A percentile compares a stretch with the other conserved stretches of the same genome.
phyloP scores from a whole-genome alignment of 1,140 invertebrate species.

The Drosophila watanabei region DNA sequence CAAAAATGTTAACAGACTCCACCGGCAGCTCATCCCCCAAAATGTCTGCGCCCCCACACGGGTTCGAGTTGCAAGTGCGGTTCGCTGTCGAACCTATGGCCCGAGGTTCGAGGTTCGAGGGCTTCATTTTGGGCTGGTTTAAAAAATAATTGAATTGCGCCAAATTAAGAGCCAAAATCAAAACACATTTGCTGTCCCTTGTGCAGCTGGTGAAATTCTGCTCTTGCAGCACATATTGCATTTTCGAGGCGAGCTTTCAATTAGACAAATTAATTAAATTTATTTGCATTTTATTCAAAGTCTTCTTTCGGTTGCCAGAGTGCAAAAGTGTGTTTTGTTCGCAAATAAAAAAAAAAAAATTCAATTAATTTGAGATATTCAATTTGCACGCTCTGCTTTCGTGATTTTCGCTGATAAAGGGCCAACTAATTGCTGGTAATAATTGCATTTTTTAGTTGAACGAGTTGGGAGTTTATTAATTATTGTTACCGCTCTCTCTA shows the following conservation, averaged over 20 bases:
- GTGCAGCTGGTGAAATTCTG: conserved; percentile 14
- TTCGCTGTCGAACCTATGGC: conserved; percentile 10
- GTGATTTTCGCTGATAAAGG: conserved; percentile 35
- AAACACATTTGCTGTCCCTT: conserved; percentile 48
- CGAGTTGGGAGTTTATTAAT: conserved; percentile 1
- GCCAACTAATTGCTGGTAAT: conserved; percentile 37
- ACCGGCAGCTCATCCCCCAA: conserved; percentile 14
- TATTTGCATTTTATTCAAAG: conserved; percentile 46
- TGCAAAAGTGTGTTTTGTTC: conserved; percentile 2
- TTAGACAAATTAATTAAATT: conserved; percentile 75
- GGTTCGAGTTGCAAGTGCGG: conserved; percentile 41
- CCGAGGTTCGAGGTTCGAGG: background rate
- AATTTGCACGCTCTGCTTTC: conserved; percentile 27
- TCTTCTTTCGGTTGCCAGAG: conserved; percentile 6
- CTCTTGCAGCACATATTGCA: conserved; percentile 48
- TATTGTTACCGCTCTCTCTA: background rate
- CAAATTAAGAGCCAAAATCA: conserved; percentile 60
- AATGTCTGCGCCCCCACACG: background rate
- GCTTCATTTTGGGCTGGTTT: conserved; percentile 28
- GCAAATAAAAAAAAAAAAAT: conserved; percentile 29
- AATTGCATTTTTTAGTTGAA: conserved; percentile 27
- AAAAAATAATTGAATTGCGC: conserved; percentile 66
- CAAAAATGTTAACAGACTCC: conserved; percentile 81
- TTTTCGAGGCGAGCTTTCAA: conserved; percentile 56
- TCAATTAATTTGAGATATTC: conserved; percentile 47